Base-by-base conservation (phyloP, 2,113 vertebrate genomes). In the Ciconia maguari region DNA sequence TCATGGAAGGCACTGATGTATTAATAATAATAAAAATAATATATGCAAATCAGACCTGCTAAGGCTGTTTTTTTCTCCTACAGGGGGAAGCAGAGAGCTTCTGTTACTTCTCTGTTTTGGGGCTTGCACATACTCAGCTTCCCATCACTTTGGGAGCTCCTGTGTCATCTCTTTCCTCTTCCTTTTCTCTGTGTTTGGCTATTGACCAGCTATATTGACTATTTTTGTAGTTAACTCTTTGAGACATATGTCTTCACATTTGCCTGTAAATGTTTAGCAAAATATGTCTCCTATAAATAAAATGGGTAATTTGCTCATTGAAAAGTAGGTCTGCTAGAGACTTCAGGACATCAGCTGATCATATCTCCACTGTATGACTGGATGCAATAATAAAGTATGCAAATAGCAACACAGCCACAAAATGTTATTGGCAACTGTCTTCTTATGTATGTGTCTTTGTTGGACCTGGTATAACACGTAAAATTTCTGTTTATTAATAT, bases 31-130 rank as follows among this genome's bases (percentile, higher is more conserved):
- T 57, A 76, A 89, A 84, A 93, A 70, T 90, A 83, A 89, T 60
- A 5, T 20, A 89, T 60, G 64, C 26, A 89, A 92, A 95, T 75
- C 26, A 95, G 58, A 36, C 10, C 12, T 81, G 16, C 11, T 48
- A 44, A 87, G 36, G 30, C 38, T 60, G 8, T 9, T 84, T 90
- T 90, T 75, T 90, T 68, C 41, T 83, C 92, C 95, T 90, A 95
- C 38, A 89, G 95, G 72, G 89, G 86, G 92, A 89, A 91, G 90
- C 92, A 96, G 91, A 96, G 94, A 94, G 86, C 83, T 95, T 58
- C 60, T 61, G 24, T 86, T 90, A 20, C 38, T 77, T 41, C 58
- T 51, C 25, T 62, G 8, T 29, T 89, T 58, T 74, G 76, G 83
- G 92, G 21, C 13, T 89, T 72, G 41, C 26, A 49, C 36, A 8